Evolutionary conservation across 2,797 vertebrate species (phyloP).

Genomic region (Tinamus major): DNA sequence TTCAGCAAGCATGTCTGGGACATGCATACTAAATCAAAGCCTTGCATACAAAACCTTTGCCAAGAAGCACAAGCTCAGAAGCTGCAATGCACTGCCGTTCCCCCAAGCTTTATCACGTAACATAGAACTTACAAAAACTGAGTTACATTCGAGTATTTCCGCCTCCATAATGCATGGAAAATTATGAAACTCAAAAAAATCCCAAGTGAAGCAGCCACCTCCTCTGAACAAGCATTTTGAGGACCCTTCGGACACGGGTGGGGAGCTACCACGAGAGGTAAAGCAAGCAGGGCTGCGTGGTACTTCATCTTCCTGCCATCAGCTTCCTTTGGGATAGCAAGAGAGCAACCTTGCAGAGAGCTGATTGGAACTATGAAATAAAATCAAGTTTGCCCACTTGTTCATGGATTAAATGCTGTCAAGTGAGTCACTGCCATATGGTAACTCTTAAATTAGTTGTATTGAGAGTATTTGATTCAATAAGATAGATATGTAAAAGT

Average conservation of each 20-base stretch:
- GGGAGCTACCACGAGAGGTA: not conserved
- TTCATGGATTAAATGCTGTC: not conserved
- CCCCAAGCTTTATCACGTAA: not conserved
- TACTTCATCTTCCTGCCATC: not conserved
- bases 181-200: not conserved
- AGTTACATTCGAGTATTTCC: not conserved
- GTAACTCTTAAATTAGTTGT: not conserved
- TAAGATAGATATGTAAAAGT: not conserved
- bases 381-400: not conserved
- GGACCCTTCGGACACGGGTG: not conserved
- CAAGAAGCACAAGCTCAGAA: not conserved
- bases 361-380: not conserved
- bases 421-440: not conserved
- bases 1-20: not conserved
- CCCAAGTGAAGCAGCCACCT: not conserved
- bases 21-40: not conserved
- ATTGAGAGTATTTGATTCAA: not conserved
- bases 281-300: not conserved
- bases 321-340: not conserved
- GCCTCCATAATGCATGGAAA: not conserved
- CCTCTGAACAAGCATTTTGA: accelerated
- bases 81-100: not conserved
- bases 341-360: not conserved
- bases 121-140: not conserved
- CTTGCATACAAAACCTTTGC: not conserved